Base-by-base conservation (phyloP, 53 echinoderm and acorn worm species). In the Arbacia lixula region DNA sequence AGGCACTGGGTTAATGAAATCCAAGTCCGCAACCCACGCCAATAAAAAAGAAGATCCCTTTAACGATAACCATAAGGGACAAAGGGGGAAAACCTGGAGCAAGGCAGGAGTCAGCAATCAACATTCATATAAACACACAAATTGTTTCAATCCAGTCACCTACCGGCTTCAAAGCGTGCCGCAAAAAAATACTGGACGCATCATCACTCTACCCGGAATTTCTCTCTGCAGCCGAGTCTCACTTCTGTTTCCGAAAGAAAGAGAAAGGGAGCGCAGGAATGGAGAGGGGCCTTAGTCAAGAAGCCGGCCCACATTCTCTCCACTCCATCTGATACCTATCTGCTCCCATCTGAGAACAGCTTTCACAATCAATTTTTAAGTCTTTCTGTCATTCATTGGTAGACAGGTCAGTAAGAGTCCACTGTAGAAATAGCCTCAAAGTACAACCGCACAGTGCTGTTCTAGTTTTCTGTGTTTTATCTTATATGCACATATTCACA, bases 301-400 rank as follows among this genome's bases (percentile, higher is more conserved):
- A n/a, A 26, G 46, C 71, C 71, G 71, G 29, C 71, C 46, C 5
- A 21, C 66, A 66, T 66, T 66, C 66, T 36, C 71, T 2, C 6
- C 12, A 5, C 71, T 29, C 42, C 71, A 71, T 49, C 17, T 20
- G 71, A 71, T 66, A 66, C 38, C 66, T 66, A 71, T 46, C 17
- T 17, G 17, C 71, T 71, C 71, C 41, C 41, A 29, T 40, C 29
- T 43, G 41, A 42, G 41, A 28, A 42, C 50, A 41, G 71, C 71
- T 43, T 71, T 71, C 41, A 29, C 71, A 71, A 43, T 43, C 71
- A 71, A 71, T 71, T 42, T 43, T 43, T 16, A 71, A 71, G 46
- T 46, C 71, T 71, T 49, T 71, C 41, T 36, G 66, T 66, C 66
- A 66, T 38, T 66, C 21, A 9, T 17, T 19, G 9, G 38, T 66